These are phyloP conservation scores for Acipenser transmontanus DNA, from an alignment of 2,797 vertebrate genomes.

Conservation along the genomic window DNA sequence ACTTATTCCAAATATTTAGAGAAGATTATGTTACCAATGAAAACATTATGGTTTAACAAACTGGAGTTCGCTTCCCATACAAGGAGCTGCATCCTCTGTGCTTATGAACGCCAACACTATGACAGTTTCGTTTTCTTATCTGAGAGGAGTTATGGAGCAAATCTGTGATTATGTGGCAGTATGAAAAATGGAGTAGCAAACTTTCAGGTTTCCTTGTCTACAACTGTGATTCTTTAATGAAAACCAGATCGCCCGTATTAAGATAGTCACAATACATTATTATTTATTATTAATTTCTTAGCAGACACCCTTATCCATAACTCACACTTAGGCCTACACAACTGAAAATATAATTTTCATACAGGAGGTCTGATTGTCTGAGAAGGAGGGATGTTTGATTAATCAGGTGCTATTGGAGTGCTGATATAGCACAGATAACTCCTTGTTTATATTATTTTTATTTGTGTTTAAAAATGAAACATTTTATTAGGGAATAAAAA, in stretches of 20 bases:
- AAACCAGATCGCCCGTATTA: not conserved
- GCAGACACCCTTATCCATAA: not conserved
- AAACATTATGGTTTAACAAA: not conserved
- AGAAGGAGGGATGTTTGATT: too few relatives aligned
- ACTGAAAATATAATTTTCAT: too few relatives aligned
- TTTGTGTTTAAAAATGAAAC: too few relatives aligned
- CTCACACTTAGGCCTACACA: too few relatives aligned
- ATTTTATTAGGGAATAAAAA: too few relatives aligned
- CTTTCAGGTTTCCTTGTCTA: not conserved
- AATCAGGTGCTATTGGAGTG: too few relatives aligned
- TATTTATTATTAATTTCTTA: too few relatives aligned
- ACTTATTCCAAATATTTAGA: constrained; percentile 13
- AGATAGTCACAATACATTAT: not conserved
- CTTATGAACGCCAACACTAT: not conserved
- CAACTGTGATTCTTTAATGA: not conserved
- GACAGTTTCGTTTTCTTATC: not conserved
- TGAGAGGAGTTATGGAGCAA: not conserved
- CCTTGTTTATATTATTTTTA: too few relatives aligned
- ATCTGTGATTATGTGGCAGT: constrained; percentile 4
- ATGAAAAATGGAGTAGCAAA: not conserved
- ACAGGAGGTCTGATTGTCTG: too few relatives aligned
- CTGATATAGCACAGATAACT: too few relatives aligned
- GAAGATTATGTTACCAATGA: constrained; percentile 11
- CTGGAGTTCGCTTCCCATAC: constrained; percentile 2
- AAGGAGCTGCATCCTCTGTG: not conserved